These are phyloP conservation scores for Acrocephalus arundinaceus DNA, from an alignment of 2,113 vertebrate species.

Conservation along the genomic window DNA sequence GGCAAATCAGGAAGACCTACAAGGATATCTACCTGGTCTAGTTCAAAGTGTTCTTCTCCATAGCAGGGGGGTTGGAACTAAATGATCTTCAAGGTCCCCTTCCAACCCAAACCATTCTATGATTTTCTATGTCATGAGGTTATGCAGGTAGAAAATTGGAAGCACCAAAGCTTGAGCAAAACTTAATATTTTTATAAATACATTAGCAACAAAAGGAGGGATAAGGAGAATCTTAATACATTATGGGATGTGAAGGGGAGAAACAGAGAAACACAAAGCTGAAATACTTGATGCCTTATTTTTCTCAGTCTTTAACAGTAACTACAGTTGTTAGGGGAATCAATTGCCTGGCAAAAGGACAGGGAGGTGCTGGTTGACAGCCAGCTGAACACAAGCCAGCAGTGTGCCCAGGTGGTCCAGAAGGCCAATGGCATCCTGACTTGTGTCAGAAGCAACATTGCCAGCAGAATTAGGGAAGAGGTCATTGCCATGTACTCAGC, in stretches of 20 bases:
- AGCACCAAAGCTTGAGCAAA: not conserved
- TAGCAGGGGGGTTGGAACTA: not conserved
- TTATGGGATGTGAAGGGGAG: accelerated
- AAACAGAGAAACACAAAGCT: not conserved
- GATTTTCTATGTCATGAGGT: accelerated
- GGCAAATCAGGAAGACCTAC: not conserved
- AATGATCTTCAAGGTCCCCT: not conserved
- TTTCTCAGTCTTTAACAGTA: not conserved
- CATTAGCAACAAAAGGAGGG: not conserved
- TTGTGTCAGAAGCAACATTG: not conserved
- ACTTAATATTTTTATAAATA: not conserved
- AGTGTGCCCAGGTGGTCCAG: not conserved
- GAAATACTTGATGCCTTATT: not conserved
- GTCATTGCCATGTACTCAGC: not conserved
- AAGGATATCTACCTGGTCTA: not conserved
- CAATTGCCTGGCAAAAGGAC: not conserved
- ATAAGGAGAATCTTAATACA: not conserved
- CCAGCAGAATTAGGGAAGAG: not conserved
- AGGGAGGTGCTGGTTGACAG: no score
- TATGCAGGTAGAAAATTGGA: not conserved
- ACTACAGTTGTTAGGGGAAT: not conserved
- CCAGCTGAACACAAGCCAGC: accelerated
- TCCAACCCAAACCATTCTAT: not conserved
- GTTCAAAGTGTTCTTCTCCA: not conserved
- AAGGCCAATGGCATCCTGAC: not conserved